Evolutionary conservation across 2,797 vertebrate genomes (phyloP), one percentile per base, ranked within the genome.

Genomic region (Urosaurus nigricauda): DNA sequence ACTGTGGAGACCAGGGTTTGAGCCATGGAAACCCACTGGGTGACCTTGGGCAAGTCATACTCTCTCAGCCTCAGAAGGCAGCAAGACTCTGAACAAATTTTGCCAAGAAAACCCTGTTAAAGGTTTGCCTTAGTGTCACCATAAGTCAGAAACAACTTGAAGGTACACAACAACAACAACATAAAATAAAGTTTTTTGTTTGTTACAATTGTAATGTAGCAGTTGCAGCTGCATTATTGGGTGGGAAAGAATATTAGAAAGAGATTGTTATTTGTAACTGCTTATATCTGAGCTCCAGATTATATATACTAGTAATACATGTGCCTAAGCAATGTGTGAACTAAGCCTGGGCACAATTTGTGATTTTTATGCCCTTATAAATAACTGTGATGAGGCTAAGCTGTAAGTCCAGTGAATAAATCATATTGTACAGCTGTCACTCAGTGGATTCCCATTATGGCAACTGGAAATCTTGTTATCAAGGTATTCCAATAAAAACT

Each of bases 401-500:
- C 63, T 51, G 47, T 70, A 17, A 17, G 19, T 35, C 1, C 26
- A 17, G 26, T 32, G 37, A 85, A 60, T 29, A 75, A 65, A 47
- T 13, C 5, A 5, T 8, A 43, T 75, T 21, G n/a, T 7, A 58
- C 24, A 7, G 32, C 17, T 43, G 40, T 92, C 87, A 94, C 91
- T 94, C 94, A 96, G 91, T 89, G 93, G 88, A 95, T 96, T 78
- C 75, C 53, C 87, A 94, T 60, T 17, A 14, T 91, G 92, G 78
- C 89, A 32, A 68, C 37, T 51, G 29, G 84, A 89, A 71, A 70
- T 53, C 83, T 94, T 58, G 37, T 95, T 95, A 94, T 93, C 89
- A 83, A 79, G 43, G 83, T 93, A 89, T 92, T 93, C 63, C 88
- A 88, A 26, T 79, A 94, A 85, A 92, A 90, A 92, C 92, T 94